Evolutionary conservation across 2,888 invertebrate species (phyloP), one percentile per base, ranked within the genome.

Genomic region (Nudaria mundana): DNA sequence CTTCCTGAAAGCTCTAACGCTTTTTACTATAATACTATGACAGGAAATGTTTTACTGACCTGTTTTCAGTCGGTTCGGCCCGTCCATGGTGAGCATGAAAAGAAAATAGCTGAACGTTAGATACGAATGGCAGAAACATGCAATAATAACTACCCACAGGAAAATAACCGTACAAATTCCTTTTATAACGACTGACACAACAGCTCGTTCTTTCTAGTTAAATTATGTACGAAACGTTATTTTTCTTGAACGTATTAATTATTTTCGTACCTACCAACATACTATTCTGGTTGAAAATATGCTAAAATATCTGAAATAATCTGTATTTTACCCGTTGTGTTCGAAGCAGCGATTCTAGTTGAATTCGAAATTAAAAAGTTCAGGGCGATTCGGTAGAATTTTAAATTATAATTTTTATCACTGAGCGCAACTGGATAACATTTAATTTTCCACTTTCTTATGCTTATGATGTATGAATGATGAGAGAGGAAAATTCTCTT

Each of bases 21-120:
- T 24, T 23, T 29, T 24, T 31, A 30, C 30, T 40, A 39, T 39
- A 38, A 30, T 7, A 30, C 40, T 41, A 29, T 39, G 37, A 50
- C 50, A 39, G 41, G 48, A 44, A 41, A 37, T 28, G 2, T 52
- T 59, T 62, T 51, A 64, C 70, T 48, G 57, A 76, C 68, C 71
- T 72, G 56, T 56, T 67, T 60, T 52, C 46, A 54, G 53, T 48
- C 53, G 47, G 46, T 38, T 34, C 36, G 44, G 47, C 42, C 36
- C 44, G 37, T 55, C 48, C 37, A 40, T 43, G 37, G 43, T 44
- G 49, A 48, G 55, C 42, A 58, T 58, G 51, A 28, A 58, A 58
- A 55, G 38, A 51, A 55, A 50, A 48, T 5, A 46, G 48, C n/a
- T 20, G 24, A 40, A 11, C 35, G 34, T 58, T 47, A 58, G 40